Conservation (phyloP, 2,888 invertebrate species). For the Pristionchus entomophagus region DNA sequence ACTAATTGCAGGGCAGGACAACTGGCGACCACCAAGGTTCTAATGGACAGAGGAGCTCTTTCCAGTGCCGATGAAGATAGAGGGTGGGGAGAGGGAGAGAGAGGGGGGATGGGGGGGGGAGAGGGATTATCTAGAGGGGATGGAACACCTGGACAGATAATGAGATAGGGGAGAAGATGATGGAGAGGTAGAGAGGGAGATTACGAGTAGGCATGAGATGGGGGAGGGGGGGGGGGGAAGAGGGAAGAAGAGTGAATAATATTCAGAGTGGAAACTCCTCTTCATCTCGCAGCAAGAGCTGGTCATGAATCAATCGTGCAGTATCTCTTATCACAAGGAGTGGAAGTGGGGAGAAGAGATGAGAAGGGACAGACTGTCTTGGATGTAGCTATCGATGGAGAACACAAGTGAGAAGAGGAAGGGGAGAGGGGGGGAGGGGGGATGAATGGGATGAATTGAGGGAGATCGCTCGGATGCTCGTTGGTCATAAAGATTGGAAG, state of each 20-base stretch:
- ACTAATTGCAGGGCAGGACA: neutral
- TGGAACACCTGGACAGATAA: slow-evolving; percentile 47
- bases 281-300: neutral
- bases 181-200: slow-evolving; percentile 57
- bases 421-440: neutral
- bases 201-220: neutral
- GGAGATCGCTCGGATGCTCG: slow-evolving; percentile 83
- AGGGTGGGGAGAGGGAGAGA: slow-evolving; percentile 19
- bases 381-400: neutral
- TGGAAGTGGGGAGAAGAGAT: neutral
- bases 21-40: neutral
- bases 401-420: neutral
- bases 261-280: slow-evolving; percentile 5
- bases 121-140: slow-evolving; percentile 26
- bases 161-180: neutral
- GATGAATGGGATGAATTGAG: neutral
- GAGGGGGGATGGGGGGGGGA: neutral
- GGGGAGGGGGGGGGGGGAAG: slow-evolving; percentile 26
- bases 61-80: slow-evolving; percentile 46
- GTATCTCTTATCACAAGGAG: neutral
- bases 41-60: slow-evolving; percentile 13
- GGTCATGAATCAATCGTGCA: neutral
- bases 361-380: neutral
- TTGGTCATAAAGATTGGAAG: slow-evolving; percentile 77
- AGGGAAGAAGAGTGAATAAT: slow-evolving; percentile 18